Percentiles rank a stretch among this genome's conserved stretches.
phyloP scores from a whole-genome alignment of 2,797 vertebrate genomes.

The Bovichtus diacanthus region DNA sequence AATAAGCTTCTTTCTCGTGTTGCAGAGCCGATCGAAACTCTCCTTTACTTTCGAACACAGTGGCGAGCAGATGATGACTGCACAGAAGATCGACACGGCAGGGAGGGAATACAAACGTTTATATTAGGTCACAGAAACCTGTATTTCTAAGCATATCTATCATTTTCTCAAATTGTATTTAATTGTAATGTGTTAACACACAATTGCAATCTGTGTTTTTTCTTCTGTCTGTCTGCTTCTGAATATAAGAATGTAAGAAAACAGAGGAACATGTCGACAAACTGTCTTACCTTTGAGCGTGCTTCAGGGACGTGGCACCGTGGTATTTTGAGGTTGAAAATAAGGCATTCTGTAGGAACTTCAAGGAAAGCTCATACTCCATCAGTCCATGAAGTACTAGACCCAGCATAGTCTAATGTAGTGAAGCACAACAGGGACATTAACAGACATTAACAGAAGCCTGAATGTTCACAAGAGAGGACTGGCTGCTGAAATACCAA shows the following conservation, averaged over 20 bases:
- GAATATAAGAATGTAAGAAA: neutral
- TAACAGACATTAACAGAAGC: conserved; percentile 32
- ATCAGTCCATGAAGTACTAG: conserved; percentile 92
- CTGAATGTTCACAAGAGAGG: neutral
- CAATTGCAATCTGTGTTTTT: neutral
- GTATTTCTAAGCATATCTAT: neutral
- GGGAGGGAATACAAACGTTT: neutral
- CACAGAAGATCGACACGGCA: conserved; percentile 19
- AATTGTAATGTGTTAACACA: neutral
- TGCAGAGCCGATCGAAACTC: conserved; percentile 93
- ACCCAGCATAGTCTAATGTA: conserved; percentile 92
- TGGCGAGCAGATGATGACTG: conserved; percentile 93
- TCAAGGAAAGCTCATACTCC: conserved; percentile 92
- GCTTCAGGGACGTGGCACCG: conserved; percentile 89
- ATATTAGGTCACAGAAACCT: neutral
- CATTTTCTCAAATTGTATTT: neutral
- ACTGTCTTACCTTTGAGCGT: conserved; percentile 89
- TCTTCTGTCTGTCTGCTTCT: neutral
- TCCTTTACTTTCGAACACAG: conserved; percentile 93
- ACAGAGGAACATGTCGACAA: neutral
- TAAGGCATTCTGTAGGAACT: conserved; percentile 92
- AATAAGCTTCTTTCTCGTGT: conserved; percentile 93
- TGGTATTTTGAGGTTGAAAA: conserved; percentile 90
- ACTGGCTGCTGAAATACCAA: neutral
- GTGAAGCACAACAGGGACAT: conserved; percentile 44